Evolutionary conservation across 2,888 invertebrate species (phyloP), one percentile per base, ranked within the genome.

Genomic region (Corbicula japonica): DNA sequence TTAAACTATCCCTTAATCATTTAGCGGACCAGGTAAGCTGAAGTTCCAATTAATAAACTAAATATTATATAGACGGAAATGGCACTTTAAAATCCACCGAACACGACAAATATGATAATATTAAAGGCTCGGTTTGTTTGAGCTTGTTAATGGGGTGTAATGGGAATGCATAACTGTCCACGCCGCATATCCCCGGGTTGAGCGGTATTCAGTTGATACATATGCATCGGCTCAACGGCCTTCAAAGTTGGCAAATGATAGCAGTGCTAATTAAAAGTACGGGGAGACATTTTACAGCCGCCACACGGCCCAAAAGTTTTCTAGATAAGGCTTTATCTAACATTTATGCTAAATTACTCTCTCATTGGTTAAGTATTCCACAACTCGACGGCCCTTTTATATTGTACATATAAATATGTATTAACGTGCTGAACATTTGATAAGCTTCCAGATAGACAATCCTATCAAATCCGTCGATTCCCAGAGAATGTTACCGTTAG

Each of bases 21-120:
- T 71, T 80, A 21, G 84, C 86, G 18, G 86, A 85, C 50, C 66
- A 79, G 82, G 86, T 86, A 78, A 8, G 1, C 3, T 35, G 12
- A n/a, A 63, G 18, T n/a, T 32, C 23, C 21, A 50, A 1, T 21
- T 48, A 48, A n/a, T n/a, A n/a, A 48, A 48, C 8, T n/a, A 18
- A 21, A 23, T 4, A 12, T 18, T 10, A 21, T 48, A 21, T 48
- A 23, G 18, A 48, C 18, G 18, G 18, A 6, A 10, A 48, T 15
- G 15, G 48, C 8, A 8, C 23, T 48, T 1, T n/a, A 48, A 21
- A n/a, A 3, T n/a, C 21, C 3, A 48, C 6, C 1, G 1, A 15
- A 4, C 10, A 15, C 1, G 10, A 8, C 21, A 23, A n/a, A n/a
- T 48, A 21, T 12, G 12, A 18, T 18, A 26, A 8, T 23, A 52